Base-by-base conservation (phyloP, 2,113 vertebrate genomes). In the Pipra filicauda region DNA sequence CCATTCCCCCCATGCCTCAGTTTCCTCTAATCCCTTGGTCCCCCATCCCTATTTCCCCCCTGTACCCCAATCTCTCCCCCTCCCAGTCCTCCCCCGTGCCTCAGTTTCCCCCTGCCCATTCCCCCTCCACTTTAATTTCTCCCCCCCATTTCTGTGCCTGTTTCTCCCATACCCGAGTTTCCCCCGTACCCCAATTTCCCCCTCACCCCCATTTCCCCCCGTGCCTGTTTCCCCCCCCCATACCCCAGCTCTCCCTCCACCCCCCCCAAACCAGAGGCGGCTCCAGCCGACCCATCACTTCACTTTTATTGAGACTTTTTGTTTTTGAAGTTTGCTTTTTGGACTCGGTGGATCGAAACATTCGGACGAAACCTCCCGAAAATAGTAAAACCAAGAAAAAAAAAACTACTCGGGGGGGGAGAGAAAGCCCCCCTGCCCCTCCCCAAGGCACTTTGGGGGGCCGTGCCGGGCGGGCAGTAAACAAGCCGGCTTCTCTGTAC, bases 401-500 rank as follows among this genome's bases (percentile, higher is more conserved):
- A 71, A 57, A 58, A 33, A 64, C 33, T 5, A 21, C 80, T 72
- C 24, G 19, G 67, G 67, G 80, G 24, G 71, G 24, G 72, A 37
- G 55, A 70, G 67, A 83, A 83, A 83, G 46, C 46, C 46, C 26
- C 37, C 12, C 26, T n/a, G 37, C 67, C 26, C 64, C 49, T 22
- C 66, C 4, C 44, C 72, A 98, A 99, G 98, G 98, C 98, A 98
- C 98, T 98, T 97, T 97, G 97, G 98, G 98, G 98, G 97, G 97
- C 95, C 95, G 55, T 96, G 97, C 97, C 58, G 94, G 95, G 85
- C 91, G 93, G 97, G 98, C 97, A 89, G 99, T 99, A 99, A 99
- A 99, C 99, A 97, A 98, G 98, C 98, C 98, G 98, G 99, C 98
- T 99, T 99, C 99, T 99, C 99, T 99, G 99, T 99, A 99, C 98